These are phyloP conservation scores for Brenthis daphne DNA, from an alignment of 2,888 invertebrate genomes.

Conservation along the genomic window DNA sequence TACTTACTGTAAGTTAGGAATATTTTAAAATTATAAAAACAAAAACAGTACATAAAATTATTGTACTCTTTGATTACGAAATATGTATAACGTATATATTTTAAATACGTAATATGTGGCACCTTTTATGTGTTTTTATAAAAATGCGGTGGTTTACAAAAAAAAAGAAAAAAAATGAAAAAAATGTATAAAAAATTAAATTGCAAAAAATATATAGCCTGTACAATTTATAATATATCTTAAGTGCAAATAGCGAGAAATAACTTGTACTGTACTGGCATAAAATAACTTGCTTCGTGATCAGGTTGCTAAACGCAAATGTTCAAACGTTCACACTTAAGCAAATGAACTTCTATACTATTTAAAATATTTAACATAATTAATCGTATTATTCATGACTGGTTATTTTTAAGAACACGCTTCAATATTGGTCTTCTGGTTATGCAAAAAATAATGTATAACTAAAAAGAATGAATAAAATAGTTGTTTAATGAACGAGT, in stretches of 20 bases:
- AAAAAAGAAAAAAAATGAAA: too few relatives aligned
- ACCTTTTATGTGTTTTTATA: too few relatives aligned
- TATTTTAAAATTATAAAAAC: too few relatives aligned
- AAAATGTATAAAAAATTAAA: too few relatives aligned
- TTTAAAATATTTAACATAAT: not conserved
- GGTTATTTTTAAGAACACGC: too few relatives aligned
- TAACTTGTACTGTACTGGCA: conserved; percentile 50
- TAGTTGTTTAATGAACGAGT: not conserved
- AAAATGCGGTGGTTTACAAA: too few relatives aligned
- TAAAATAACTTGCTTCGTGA: conserved; percentile 54
- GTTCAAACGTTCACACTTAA: conserved; percentile 38
- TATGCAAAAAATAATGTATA: not conserved
- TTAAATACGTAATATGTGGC: too few relatives aligned
- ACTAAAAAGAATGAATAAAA: not conserved
- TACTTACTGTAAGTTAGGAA: too few relatives aligned
- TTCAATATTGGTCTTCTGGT: not conserved
- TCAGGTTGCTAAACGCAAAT: conserved; percentile 45
- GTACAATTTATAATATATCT: conserved; percentile 4
- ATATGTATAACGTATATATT: too few relatives aligned
- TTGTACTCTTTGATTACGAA: too few relatives aligned
- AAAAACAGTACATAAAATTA: too few relatives aligned
- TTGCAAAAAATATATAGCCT: not conserved
- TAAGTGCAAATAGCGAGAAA: conserved; percentile 37
- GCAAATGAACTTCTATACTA: conserved; percentile 34
- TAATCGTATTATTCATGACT: too few relatives aligned